A percentile compares a stretch with the other conserved stretches of the same genome.
Evolutionary conservation across 2,113 vertebrate species (phyloP).

Genomic region (Oncorhynchus keta): DNA sequence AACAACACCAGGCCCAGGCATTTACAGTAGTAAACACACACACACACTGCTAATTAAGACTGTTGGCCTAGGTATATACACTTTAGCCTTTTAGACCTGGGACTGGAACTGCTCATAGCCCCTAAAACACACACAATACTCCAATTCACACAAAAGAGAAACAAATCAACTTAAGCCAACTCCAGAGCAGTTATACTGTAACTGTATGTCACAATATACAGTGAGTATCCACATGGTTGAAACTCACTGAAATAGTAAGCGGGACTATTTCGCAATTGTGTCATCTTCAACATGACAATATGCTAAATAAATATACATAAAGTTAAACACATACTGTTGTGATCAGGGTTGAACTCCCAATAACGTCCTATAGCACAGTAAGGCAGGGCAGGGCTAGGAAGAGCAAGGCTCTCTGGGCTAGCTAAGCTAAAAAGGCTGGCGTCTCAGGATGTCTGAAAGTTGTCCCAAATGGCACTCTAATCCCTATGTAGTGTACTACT

Average conservation of each 20-base stretch:
- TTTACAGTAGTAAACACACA: not conserved
- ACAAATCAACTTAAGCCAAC: not conserved
- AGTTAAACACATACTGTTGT: not conserved
- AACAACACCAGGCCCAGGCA: conserved; percentile 5
- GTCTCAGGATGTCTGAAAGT: too few relatives aligned
- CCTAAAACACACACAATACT: not conserved
- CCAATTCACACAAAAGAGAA: not conserved
- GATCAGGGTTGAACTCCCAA: too few relatives aligned
- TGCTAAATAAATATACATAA: not conserved
- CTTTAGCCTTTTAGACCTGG: not conserved
- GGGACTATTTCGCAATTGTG: not conserved
- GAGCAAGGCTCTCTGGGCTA: not conserved
- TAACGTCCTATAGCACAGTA: too few relatives aligned
- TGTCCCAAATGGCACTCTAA: too few relatives aligned
- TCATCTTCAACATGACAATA: not conserved
- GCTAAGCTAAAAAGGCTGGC: not conserved
- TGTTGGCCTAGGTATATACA: not conserved
- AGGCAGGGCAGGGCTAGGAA: too few relatives aligned
- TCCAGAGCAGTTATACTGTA: not conserved
- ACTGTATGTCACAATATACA: not conserved
- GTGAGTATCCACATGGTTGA: not conserved
- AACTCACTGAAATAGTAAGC: not conserved
- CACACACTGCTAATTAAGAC: conserved; percentile 9
- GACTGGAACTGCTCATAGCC: not conserved
- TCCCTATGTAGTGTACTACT: too few relatives aligned